Evolutionary conservation across 2,113 vertebrate species (phyloP).

Genomic region (Setophaga kirtlandii): DNA sequence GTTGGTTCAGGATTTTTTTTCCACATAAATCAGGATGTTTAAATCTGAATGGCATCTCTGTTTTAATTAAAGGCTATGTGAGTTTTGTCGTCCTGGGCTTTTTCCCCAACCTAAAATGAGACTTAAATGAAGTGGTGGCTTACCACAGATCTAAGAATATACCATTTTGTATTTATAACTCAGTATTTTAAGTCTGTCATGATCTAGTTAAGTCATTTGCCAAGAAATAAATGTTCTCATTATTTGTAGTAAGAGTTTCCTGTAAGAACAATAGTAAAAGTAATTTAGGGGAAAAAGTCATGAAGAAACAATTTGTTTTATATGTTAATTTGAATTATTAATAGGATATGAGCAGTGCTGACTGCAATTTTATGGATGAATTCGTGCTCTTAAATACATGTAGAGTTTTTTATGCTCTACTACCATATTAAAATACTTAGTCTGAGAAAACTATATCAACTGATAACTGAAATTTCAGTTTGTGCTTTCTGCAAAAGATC

Average conservation of each 20-base stretch:
- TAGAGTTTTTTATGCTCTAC: neutral
- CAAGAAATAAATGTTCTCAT: neutral
- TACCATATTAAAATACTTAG: neutral
- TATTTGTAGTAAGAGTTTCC: neutral
- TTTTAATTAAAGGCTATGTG: neutral
- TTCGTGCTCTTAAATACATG: neutral
- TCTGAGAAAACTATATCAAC: neutral
- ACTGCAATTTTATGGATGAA: neutral
- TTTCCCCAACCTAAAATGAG: neutral
- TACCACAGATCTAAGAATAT: neutral
- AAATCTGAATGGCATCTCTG: neutral
- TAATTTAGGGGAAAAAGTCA: neutral
- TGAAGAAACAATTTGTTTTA: neutral
- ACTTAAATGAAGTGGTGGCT: neutral
- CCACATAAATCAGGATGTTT: neutral
- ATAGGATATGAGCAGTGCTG: neutral
- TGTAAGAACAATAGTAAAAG: neutral
- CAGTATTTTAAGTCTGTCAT: neutral
- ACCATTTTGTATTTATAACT: neutral
- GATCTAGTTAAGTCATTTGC: neutral
- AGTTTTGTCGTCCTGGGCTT: neutral
- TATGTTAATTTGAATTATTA: neutral
- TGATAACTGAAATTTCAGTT: neutral
- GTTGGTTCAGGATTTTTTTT: neutral
- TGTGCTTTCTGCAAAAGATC: neutral